These are phyloP conservation scores for Leptestheria dahalacensis DNA, from an alignment of 1,140 invertebrate genomes.

Conservation along the genomic window DNA sequence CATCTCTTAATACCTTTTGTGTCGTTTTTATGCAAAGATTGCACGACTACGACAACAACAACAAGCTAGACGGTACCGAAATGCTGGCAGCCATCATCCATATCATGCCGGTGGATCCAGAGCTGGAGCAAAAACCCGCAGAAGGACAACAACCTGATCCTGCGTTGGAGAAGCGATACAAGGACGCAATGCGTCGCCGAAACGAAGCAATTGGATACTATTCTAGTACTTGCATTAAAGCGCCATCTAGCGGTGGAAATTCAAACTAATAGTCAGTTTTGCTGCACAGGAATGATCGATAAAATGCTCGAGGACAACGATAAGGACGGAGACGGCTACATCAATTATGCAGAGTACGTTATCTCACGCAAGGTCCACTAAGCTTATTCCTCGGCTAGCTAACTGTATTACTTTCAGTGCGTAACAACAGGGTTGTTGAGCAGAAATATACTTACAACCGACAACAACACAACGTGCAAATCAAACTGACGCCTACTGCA, in stretches of 20 bases:
- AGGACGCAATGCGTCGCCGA: background rate
- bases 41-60: conserved; percentile 67
- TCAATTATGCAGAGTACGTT: conserved; percentile 61
- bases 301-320: conserved; percentile 60
- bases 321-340: conserved; percentile 58
- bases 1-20: too few species aligned
- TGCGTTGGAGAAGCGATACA: background rate
- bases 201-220: background rate
- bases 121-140: conserved; percentile 10
- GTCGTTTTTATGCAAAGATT: conserved; percentile 28
- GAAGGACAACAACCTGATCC: background rate
- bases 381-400: background rate
- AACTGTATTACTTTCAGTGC: background rate
- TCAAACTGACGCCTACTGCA: too few species aligned
- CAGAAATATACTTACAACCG: too few species aligned
- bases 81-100: conserved; percentile 41
- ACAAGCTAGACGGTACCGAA: conserved; percentile 62
- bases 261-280: conserved; percentile 1
- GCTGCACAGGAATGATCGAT: conserved; percentile 55
- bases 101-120: conserved; percentile 26
- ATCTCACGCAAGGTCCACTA: background rate
- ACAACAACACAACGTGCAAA: too few species aligned
- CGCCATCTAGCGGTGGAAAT: background rate
- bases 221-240: conserved; percentile 14
- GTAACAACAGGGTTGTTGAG: too few species aligned